Evolutionary conservation across 2,888 invertebrate genomes (phyloP).

Genomic region (Andrena minutula): DNA sequence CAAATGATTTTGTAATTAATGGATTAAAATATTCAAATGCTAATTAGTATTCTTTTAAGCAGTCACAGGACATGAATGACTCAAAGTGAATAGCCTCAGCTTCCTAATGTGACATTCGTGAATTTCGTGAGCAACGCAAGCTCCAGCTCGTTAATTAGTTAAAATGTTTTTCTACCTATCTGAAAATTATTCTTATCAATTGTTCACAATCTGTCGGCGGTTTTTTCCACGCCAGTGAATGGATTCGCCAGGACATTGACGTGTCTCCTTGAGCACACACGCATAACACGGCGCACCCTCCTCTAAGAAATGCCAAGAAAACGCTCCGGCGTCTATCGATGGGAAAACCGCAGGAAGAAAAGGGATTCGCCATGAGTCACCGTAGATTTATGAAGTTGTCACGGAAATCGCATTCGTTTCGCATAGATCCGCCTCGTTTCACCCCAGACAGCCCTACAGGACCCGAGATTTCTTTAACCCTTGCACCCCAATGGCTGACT

Average conservation of each 20-base stretch:
- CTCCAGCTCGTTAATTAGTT: too few relatives aligned
- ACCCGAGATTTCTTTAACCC: background rate
- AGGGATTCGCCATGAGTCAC: slow-evolving; percentile 25
- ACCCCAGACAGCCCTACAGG: background rate
- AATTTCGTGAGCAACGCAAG: too few relatives aligned
- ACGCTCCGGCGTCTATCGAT: slow-evolving; percentile 35
- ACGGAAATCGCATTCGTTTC: slow-evolving; percentile 7
- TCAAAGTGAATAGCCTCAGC: too few relatives aligned
- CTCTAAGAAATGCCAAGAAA: slow-evolving; percentile 53
- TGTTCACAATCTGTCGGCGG: slow-evolving; percentile 3
- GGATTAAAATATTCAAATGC: too few relatives aligned
- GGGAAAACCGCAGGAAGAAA: slow-evolving; percentile 37
- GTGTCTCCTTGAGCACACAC: slow-evolving; percentile 13
- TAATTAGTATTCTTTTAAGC: too few relatives aligned
- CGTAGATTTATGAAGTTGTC: slow-evolving; percentile 33
- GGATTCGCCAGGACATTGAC: background rate
- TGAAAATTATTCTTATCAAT: background rate
- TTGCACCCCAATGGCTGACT: background rate
- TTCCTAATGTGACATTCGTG: too few relatives aligned
- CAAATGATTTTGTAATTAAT: too few relatives aligned
- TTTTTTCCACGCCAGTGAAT: slow-evolving; percentile 12
- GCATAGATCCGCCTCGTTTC: slow-evolving; percentile 3
- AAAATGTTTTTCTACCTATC: background rate
- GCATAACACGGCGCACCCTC: slow-evolving; percentile 44
- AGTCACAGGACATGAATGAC: too few relatives aligned